These are phyloP conservation scores for Leptestheria dahalacensis DNA, from an alignment of 1,140 invertebrate genomes.

Conservation along the genomic window DNA sequence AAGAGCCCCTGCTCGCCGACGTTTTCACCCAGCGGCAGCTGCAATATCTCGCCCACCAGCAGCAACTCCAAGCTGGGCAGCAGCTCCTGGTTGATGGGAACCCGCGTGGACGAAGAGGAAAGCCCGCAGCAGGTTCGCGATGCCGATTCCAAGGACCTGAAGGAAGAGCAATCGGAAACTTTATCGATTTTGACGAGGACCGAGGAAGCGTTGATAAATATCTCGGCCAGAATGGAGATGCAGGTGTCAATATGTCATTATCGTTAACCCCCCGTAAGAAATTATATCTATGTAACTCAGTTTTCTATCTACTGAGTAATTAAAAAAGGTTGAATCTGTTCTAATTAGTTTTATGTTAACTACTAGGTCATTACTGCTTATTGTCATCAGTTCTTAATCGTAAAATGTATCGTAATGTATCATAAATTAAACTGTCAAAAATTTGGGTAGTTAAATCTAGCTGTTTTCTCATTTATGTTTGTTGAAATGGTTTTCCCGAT, in stretches of 20 bases:
- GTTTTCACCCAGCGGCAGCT: not conserved
- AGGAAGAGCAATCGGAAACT: slow-evolving; percentile 13
- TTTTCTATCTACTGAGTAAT: too few relatives aligned
- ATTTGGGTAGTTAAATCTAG: too few relatives aligned
- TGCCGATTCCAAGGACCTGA: slow-evolving; percentile 15
- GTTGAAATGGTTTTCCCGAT: too few relatives aligned
- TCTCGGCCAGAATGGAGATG: not conserved
- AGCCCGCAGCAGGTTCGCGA: slow-evolving; percentile 13
- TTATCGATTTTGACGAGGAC: not conserved
- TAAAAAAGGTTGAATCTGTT: too few relatives aligned
- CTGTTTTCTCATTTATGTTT: too few relatives aligned
- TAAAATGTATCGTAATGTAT: too few relatives aligned
- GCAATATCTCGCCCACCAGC: not conserved
- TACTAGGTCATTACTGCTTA: too few relatives aligned
- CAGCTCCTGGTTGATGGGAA: not conserved
- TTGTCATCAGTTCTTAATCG: too few relatives aligned
- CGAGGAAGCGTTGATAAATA: not conserved
- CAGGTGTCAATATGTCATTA: not conserved
- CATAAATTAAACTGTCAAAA: too few relatives aligned
- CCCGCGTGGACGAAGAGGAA: not conserved
- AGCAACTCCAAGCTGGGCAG: not conserved
- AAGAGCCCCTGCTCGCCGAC: not conserved
- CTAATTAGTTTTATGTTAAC: too few relatives aligned
- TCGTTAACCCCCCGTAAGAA: too few relatives aligned
- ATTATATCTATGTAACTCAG: too few relatives aligned